A percentile compares a stretch with the other conserved stretches of the same genome.
Conservation (phyloP, 2,113 vertebrate genomes). For the Gasterosteus nipponicus region DNA sequence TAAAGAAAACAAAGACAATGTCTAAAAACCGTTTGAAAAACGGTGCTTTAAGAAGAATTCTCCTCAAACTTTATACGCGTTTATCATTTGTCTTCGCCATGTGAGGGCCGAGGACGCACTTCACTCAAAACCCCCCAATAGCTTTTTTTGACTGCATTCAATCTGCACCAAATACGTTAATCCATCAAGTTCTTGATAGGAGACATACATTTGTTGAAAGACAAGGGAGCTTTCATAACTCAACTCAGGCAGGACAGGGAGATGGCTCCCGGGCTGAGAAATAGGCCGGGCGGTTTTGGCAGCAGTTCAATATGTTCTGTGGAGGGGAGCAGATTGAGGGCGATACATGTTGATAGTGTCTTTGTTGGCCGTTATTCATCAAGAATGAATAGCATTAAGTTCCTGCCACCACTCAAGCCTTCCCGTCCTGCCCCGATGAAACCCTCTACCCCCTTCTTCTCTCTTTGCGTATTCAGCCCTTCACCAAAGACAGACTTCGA, state of each 20-base stretch:
- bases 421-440: conserved; percentile 33
- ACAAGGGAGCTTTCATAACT: conserved; percentile 37
- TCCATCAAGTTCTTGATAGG: conserved; percentile 23
- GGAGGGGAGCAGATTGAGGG: conserved; percentile 43
- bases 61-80: neutral
- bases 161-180: conserved; percentile 23
- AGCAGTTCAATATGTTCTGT: conserved; percentile 51
- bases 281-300: conserved; percentile 48
- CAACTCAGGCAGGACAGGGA: conserved; percentile 39
- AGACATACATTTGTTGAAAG: conserved; percentile 37
- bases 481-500: conserved; percentile 55
- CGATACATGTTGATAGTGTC: conserved; percentile 67
- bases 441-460: conserved; percentile 15
- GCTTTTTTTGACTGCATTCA: conserved; percentile 7
- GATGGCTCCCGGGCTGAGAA: conserved; percentile 46
- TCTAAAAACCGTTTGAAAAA: conserved; percentile 35
- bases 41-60: conserved; percentile 12
- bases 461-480: conserved; percentile 46
- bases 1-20: conserved; percentile 56
- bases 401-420: conserved; percentile 33
- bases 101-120: conserved; percentile 14
- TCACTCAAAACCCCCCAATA: neutral
- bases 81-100: neutral
- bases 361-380: conserved; percentile 68
- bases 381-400: conserved; percentile 68